Evolutionary conservation across 2,113 vertebrate genomes (phyloP), one percentile per base, ranked within the genome.

Genomic region (Odocoileus hemionus): DNA sequence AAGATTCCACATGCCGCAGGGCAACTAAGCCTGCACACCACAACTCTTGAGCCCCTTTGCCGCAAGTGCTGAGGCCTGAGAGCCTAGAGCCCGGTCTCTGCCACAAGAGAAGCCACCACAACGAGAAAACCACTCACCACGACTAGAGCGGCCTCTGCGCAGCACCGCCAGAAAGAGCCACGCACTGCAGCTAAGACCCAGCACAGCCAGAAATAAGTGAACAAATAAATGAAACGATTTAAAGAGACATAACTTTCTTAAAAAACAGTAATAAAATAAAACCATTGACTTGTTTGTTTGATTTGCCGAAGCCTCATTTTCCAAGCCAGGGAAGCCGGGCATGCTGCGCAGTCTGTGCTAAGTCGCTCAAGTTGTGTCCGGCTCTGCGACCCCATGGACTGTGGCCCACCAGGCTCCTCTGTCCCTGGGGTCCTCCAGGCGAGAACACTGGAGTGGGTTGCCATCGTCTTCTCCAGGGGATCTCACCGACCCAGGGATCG

Each of bases 201-300:
- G 21, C n/a, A 36, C 36, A 43, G 23, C 21, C 70, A 26, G 23
- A 43, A 25, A 43, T 76, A 43, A 43, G 14, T 7, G 36, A 76
- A 76, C 23, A 14, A 43, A 74, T 23, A 21, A 21, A 36, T 7
- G 13, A 26, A 76, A 76, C 0, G 0, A 14, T 76, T 76, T 43
- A 25, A 11, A 76, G 43, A 76, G 36, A 14, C 25, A 26, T 43
- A 26, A 2, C 23, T 39, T 76, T 14, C 23, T 26, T 76, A 43
- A 76, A 43, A 43, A 74, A 43, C 10, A 39, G 25, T 25, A 14
- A 76, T 43, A 26, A 43, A 74, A 25, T 98, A 14, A 43, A 76
- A 25, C 98, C 99, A 99, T 99, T 98, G 99, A 99, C 98, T 99
- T 99, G 98, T 99, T 99, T 50, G 98, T 98, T 97, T 99, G 99